Evolutionary conservation across 2,113 vertebrate genomes (phyloP).

Genomic region (Heteronetta atricapilla): DNA sequence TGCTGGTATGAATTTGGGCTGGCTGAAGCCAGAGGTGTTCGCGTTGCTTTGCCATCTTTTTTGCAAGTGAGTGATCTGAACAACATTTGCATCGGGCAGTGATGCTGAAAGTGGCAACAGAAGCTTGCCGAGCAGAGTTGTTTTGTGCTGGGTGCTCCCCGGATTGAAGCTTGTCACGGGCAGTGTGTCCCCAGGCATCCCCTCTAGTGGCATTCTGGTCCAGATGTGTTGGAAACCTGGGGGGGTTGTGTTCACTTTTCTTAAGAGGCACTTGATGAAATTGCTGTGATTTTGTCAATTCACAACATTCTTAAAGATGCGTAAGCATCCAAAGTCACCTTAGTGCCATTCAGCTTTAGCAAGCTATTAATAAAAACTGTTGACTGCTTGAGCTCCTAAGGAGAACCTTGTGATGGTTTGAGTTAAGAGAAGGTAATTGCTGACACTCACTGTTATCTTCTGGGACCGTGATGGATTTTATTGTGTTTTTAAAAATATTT

Average conservation of each 20-base stretch:
- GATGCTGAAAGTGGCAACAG: background rate
- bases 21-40: fast-evolving
- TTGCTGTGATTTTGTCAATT: background rate
- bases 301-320: background rate
- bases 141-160: background rate
- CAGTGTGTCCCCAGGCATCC: fast-evolving
- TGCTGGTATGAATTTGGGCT: background rate
- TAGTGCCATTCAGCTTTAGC: background rate
- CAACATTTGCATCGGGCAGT: background rate
- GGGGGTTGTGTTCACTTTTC: background rate
- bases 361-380: background rate
- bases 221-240: background rate
- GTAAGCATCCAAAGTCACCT: background rate
- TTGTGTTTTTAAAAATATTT: background rate
- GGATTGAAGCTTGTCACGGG: background rate
- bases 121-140: background rate
- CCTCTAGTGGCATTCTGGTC: background rate
- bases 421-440: background rate
- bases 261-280: background rate
- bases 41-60: background rate
- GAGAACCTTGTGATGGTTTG: background rate
- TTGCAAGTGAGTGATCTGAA: background rate
- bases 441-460: background rate
- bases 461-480: background rate
- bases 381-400: background rate